Base-by-base conservation (phyloP, 1,140 invertebrate genomes). In the Sitophilus oryzae region DNA sequence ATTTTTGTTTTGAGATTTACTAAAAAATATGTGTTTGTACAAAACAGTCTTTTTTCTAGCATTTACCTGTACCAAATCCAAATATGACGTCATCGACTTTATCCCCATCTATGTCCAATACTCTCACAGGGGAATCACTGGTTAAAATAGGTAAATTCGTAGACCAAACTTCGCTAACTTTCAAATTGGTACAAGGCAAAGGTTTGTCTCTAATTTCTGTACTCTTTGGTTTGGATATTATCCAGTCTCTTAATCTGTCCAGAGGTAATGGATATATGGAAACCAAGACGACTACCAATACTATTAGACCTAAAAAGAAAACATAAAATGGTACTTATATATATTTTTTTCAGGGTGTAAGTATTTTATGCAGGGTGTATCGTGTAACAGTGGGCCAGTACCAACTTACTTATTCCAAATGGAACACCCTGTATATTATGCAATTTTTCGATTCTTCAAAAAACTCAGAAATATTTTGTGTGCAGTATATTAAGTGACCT, bases 21-120 rank as follows among this genome's bases (percentile, higher is more conserved):
- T n/a, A n/a, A n/a, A n/a, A n/a, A n/a, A n/a, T n/a, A n/a, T n/a
- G n/a, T n/a, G n/a, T n/a, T n/a, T n/a, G n/a, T n/a, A n/a, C n/a
- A n/a, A n/a, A n/a, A n/a, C n/a, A n/a, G n/a, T n/a, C n/a, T n/a
- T n/a, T n/a, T n/a, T n/a, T n/a, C n/a, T n/a, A n/a, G n/a, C n/a
- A n/a, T n/a, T 21, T 56, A 88, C 86, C 86, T 72, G 88, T 88
- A 38, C 83, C 86, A 71, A 86, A 92, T 57, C 88, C 88, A 40
- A 91, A 74, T 44, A 92, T 79, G 30, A 91, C 76, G 73, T 93
- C 89, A 23, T 82, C 74, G 16, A 87, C 64, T 21, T 77, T 80
- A 74, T 93, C 89, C 6, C 72, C 66, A 73, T 91, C 88, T 0
- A 91, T 76, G 72, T 92, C 87, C 19, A 82, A 71, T 40, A 82